Evolutionary conservation across 2,797 vertebrate species (phyloP).

Genomic region (Pseudochirops corinnae): DNA sequence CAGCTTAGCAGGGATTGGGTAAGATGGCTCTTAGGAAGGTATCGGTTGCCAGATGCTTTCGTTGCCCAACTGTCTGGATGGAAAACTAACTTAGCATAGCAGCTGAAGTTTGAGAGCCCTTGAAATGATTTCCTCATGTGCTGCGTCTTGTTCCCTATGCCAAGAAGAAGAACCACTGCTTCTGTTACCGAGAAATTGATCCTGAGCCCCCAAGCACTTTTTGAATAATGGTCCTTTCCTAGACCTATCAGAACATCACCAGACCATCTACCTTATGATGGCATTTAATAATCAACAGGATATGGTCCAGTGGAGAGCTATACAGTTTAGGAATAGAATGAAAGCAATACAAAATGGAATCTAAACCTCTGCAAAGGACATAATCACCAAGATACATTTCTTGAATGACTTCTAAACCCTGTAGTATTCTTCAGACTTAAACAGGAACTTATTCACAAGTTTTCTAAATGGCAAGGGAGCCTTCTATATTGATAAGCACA

Average conservation of each 20-base stretch:
- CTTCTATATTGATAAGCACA: neutral
- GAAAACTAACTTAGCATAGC: slow-evolving; percentile 42
- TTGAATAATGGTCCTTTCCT: neutral
- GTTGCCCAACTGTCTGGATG: slow-evolving; percentile 52
- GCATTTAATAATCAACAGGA: neutral
- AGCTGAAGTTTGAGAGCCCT: slow-evolving; percentile 45
- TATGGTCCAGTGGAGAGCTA: neutral
- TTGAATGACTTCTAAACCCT: neutral
- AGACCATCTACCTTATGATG: neutral
- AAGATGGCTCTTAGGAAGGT: slow-evolving; percentile 53
- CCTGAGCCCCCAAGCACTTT: neutral
- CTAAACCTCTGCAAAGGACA: neutral
- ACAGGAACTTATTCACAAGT: neutral
- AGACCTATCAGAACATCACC: neutral
- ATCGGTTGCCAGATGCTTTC: neutral
- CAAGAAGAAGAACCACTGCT: neutral
- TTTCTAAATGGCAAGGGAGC: neutral
- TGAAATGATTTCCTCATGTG: slow-evolving; percentile 55
- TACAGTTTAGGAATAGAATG: neutral
- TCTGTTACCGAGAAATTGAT: slow-evolving; percentile 6
- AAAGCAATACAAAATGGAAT: neutral
- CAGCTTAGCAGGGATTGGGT: slow-evolving; percentile 54
- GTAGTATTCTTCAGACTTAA: neutral
- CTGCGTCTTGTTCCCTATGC: neutral
- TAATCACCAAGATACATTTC: neutral